A percentile compares a stretch with the other conserved stretches of the same genome.
Conservation (phyloP, 1,140 invertebrate genomes). For the Panagrolaimus sp. region DNA sequence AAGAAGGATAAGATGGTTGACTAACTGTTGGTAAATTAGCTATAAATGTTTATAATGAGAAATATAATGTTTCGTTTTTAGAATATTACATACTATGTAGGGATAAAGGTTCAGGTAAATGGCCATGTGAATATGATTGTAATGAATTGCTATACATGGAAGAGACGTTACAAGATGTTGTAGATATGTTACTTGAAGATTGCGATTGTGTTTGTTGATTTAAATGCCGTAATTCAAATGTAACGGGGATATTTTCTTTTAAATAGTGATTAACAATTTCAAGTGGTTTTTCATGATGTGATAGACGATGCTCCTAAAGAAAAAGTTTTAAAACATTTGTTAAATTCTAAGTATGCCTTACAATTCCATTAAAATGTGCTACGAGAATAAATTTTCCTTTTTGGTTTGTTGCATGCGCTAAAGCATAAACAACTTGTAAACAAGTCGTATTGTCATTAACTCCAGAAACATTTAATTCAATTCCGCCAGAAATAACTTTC, state of each 20-base stretch:
- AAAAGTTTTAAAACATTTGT: background rate
- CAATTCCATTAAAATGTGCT: constrained; percentile 18
- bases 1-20: too few relatives aligned
- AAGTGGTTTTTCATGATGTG: constrained; percentile 3
- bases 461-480: constrained; percentile 24
- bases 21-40: constrained; percentile 15
- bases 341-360: background rate
- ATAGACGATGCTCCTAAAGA: constrained; percentile 16
- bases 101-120: too few relatives aligned
- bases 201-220: background rate
- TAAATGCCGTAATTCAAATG: background rate
- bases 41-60: background rate
- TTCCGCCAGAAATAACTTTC: constrained; percentile 9
- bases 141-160: too few relatives aligned
- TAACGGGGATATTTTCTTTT: background rate
- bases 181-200: too few relatives aligned
- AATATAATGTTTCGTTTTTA: background rate
- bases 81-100: too few relatives aligned
- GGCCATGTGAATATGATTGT: too few relatives aligned
- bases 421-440: constrained; percentile 29
- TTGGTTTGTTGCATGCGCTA: constrained; percentile 39
- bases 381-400: constrained; percentile 38
- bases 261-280: background rate
- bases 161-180: too few relatives aligned
- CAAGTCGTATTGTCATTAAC: constrained; percentile 30